Evolutionary conservation across 2,888 invertebrate species (phyloP).

Genomic region (Malthinus flaveolus): DNA sequence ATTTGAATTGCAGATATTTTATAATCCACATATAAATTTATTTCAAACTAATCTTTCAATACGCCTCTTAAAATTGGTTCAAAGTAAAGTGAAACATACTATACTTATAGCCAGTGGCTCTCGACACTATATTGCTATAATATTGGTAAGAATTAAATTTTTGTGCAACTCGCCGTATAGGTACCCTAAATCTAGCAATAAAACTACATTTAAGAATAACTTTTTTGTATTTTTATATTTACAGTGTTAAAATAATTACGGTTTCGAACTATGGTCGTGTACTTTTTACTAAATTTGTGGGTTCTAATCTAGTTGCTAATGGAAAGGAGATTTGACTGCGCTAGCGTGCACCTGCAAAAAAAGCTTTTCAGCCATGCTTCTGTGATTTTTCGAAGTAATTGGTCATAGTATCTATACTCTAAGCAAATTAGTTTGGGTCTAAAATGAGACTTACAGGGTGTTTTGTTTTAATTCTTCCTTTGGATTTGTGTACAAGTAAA

Average conservation of each 20-base stretch:
- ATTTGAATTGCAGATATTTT: too few relatives aligned
- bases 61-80: too few relatives aligned
- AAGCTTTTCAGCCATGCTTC: constrained; percentile 24
- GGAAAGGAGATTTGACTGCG: constrained; percentile 19
- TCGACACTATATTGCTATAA: too few relatives aligned
- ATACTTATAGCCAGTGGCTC: too few relatives aligned
- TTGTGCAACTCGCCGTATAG: background rate
- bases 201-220: constrained; percentile 1
- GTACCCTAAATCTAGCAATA: background rate
- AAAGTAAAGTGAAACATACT: too few relatives aligned
- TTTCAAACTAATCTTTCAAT: too few relatives aligned
- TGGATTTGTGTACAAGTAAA: constrained; percentile 4
- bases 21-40: too few relatives aligned
- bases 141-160: too few relatives aligned
- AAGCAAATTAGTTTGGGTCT: background rate
- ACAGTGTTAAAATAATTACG: background rate
- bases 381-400: background rate
- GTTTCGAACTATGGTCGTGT: background rate
- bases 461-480: constrained; percentile 33
- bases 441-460: constrained; percentile 41
- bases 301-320: constrained; percentile 29
- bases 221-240: background rate
- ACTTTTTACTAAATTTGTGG: constrained; percentile 14
- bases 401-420: background rate
- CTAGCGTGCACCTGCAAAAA: constrained; percentile 37